These are phyloP conservation scores for Pristiophorus japonicus DNA, from an alignment of 2,113 vertebrate genomes.

Conservation along the genomic window DNA sequence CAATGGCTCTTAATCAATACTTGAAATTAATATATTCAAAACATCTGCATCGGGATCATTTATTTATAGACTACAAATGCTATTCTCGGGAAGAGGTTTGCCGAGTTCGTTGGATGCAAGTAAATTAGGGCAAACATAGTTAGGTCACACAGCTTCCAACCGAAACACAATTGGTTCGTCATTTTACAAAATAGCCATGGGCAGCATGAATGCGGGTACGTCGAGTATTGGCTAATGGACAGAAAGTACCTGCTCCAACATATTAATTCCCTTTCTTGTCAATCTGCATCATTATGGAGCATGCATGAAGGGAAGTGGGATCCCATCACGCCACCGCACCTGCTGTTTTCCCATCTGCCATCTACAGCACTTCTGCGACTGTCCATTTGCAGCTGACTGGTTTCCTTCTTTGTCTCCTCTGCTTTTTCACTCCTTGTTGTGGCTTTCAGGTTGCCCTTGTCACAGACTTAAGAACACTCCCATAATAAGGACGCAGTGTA, in stretches of 20 bases:
- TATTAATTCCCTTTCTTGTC: constrained; percentile 82
- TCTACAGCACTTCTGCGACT: constrained; percentile 61
- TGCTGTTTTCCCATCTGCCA: constrained; percentile 94
- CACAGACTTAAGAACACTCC: not conserved
- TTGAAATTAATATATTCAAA: constrained; percentile 60
- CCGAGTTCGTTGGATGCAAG: constrained; percentile 40
- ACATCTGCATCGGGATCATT: constrained; percentile 64
- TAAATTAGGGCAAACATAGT: constrained; percentile 44
- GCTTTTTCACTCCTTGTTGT: not conserved
- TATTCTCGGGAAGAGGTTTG: constrained; percentile 52
- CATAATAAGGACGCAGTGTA: not conserved
- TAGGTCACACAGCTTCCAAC: constrained; percentile 40
- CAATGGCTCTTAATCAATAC: constrained; percentile 44
- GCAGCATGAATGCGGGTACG: constrained; percentile 49
- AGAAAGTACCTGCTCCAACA: constrained; percentile 70
- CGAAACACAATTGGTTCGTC: constrained; percentile 43
- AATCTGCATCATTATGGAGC: constrained; percentile 73
- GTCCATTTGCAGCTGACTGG: constrained; percentile 70
- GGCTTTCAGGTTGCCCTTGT: not conserved
- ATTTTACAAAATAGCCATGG: constrained; percentile 49
- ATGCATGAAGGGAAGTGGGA: constrained; percentile 70
- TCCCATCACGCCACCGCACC: constrained; percentile 72
- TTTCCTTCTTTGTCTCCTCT: constrained; percentile 54
- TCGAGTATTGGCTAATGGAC: constrained; percentile 69
- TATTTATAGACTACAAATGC: constrained; percentile 60